Evolutionary conservation across 2,113 vertebrate genomes (phyloP).

Genomic region (Pelecanus crispus): DNA sequence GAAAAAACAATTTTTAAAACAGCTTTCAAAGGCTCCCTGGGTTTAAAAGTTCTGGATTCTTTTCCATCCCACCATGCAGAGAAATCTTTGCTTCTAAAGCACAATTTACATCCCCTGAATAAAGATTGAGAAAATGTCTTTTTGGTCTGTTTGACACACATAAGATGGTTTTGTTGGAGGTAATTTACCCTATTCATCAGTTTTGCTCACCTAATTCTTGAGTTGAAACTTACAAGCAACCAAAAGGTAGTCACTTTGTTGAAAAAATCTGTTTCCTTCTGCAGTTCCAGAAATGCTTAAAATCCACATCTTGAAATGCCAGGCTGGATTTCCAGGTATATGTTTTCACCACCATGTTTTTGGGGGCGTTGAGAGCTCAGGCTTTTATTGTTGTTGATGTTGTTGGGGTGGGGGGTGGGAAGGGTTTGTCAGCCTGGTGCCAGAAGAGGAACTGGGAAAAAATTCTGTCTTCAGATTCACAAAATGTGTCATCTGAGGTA

Average conservation of each 20-base stretch:
- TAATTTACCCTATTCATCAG: neutral
- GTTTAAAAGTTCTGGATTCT: constrained; percentile 45
- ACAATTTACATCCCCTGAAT: neutral
- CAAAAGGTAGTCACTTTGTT: neutral
- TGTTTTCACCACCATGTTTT: neutral
- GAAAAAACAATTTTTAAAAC: constrained; percentile 52
- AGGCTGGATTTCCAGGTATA: neutral
- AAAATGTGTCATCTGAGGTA: neutral
- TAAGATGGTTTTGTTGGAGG: neutral
- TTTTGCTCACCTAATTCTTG: neutral
- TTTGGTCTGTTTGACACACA: neutral
- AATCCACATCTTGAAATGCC: neutral
- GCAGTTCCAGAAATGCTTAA: neutral
- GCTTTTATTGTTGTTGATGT: neutral
- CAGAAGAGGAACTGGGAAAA: neutral
- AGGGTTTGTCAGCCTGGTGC: neutral
- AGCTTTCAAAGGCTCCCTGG: constrained; percentile 42
- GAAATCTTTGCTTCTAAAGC: constrained; percentile 8
- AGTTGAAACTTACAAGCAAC: neutral
- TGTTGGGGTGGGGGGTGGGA: neutral
- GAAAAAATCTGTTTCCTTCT: neutral
- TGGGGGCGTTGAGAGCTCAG: neutral
- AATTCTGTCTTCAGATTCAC: neutral
- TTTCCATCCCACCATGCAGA: neutral
- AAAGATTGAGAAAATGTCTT: neutral